These are phyloP conservation scores for Yponomeuta evonymella DNA, from an alignment of 2,888 invertebrate genomes.

Conservation along the genomic window DNA sequence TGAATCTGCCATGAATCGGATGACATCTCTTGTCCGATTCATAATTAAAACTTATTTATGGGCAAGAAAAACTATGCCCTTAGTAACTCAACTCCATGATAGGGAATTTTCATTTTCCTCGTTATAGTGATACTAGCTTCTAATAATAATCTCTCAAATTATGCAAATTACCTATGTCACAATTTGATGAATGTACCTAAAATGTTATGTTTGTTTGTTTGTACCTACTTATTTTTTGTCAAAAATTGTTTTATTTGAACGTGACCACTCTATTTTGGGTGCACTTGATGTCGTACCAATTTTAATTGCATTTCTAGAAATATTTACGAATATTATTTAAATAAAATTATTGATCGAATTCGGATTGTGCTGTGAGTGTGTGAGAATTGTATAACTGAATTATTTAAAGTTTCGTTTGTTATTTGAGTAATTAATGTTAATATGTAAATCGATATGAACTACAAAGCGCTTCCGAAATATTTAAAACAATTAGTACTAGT, in stretches of 20 bases:
- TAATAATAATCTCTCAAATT: slow-evolving; percentile 69
- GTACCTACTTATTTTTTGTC: slow-evolving; percentile 54
- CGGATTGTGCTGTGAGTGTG: slow-evolving; percentile 70
- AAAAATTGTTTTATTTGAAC: slow-evolving; percentile 50
- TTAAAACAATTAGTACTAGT: slow-evolving; percentile 42
- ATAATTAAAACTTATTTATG: slow-evolving; percentile 39
- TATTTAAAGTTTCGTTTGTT: slow-evolving; percentile 71
- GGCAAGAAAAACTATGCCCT: slow-evolving; percentile 32
- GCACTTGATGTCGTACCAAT: slow-evolving; percentile 67
- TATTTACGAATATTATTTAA: slow-evolving; percentile 67
- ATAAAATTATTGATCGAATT: slow-evolving; percentile 61
- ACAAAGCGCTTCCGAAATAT: slow-evolving; percentile 52
- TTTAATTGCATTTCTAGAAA: slow-evolving; percentile 72
- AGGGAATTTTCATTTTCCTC: slow-evolving; percentile 67
- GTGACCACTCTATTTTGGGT: slow-evolving; percentile 39
- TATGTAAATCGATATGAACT: slow-evolving; percentile 36
- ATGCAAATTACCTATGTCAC: slow-evolving; percentile 73
- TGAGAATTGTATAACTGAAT: slow-evolving; percentile 65
- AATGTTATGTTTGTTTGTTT: slow-evolving; percentile 73
- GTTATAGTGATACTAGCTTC: slow-evolving; percentile 75
- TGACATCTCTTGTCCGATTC: slow-evolving; percentile 69
- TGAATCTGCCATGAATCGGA: slow-evolving; percentile 66
- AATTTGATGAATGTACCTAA: slow-evolving; percentile 63
- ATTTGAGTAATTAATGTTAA: slow-evolving; percentile 35
- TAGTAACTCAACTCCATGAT: slow-evolving; percentile 48